Evolutionary conservation across 2,113 vertebrate species (phyloP).

Genomic region (Sceloporus undulatus): DNA sequence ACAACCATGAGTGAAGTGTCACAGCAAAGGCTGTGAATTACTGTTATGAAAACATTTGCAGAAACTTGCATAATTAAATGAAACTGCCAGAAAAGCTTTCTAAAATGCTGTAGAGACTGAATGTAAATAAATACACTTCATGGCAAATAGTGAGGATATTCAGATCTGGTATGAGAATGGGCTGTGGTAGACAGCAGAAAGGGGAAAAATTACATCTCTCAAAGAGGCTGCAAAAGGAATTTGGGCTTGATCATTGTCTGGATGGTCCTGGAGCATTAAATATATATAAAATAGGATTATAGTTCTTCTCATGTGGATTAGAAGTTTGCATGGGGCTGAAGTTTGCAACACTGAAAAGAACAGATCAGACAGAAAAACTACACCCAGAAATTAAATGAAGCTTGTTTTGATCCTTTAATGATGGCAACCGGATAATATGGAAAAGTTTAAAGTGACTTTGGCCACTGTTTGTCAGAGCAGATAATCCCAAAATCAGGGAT

Average conservation of each 20-base stretch:
- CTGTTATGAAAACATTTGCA: conserved; percentile 87
- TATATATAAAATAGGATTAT: conserved; percentile 22
- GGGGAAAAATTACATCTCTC: neutral
- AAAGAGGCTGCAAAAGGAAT: neutral
- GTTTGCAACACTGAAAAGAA: neutral
- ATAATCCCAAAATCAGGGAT: too few species aligned
- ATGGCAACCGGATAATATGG: too few species aligned
- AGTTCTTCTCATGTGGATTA: neutral
- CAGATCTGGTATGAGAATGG: conserved; percentile 46
- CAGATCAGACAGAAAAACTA: neutral
- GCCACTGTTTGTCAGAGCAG: too few species aligned
- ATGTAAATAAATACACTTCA: conserved; percentile 74
- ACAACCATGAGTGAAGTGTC: conserved; percentile 78
- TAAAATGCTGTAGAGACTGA: conserved; percentile 72
- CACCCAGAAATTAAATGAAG: neutral
- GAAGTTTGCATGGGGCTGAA: too few species aligned
- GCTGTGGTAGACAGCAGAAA: conserved; percentile 26
- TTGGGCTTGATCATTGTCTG: conserved; percentile 17
- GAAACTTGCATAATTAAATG: conserved; percentile 84
- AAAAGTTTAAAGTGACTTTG: too few species aligned
- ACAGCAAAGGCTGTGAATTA: conserved; percentile 80
- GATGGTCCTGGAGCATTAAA: neutral
- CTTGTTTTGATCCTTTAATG: neutral
- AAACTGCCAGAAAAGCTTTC: conserved; percentile 80
- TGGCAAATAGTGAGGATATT: conserved; percentile 58